Evolutionary conservation across 2,797 vertebrate genomes (phyloP).

Genomic region (Gobio occitaniae): DNA sequence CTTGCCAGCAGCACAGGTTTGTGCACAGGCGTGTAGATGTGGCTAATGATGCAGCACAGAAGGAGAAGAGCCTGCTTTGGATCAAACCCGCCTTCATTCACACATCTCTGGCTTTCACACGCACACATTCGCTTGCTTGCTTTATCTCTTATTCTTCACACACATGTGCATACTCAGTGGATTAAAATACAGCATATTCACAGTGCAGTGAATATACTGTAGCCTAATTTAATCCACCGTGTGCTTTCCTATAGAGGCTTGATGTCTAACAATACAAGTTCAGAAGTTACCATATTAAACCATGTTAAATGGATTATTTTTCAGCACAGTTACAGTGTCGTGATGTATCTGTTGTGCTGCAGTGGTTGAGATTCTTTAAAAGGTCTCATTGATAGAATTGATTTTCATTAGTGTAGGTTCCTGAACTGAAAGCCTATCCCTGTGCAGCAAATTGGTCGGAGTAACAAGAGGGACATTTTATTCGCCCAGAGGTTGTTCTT

Average conservation of each 20-base stretch:
- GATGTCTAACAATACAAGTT: neutral
- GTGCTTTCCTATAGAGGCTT: neutral
- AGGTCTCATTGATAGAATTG: neutral
- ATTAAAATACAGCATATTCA: conserved; percentile 33
- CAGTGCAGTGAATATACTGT: conserved; percentile 8
- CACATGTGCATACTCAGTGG: conserved; percentile 27
- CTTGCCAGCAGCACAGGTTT: neutral
- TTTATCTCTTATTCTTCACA: conserved; percentile 26
- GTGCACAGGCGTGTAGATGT: neutral
- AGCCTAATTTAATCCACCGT: conserved; percentile 3
- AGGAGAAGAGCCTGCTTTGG: conserved; percentile 38
- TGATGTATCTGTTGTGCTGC: neutral
- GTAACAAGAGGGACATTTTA: neutral
- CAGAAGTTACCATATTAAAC: neutral
- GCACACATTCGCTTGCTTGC: neutral
- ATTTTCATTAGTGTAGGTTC: neutral
- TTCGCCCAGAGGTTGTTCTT: neutral
- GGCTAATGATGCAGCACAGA: conserved; percentile 17
- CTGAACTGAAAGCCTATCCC: neutral
- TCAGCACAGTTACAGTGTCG: neutral
- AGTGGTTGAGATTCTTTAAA: neutral
- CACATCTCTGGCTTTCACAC: conserved; percentile 8
- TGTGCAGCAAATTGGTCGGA: neutral
- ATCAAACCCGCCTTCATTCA: conserved; percentile 31
- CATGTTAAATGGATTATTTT: neutral